Conservation (phyloP, 2,888 invertebrate genomes). For the Choristoneura rosaceana region DNA sequence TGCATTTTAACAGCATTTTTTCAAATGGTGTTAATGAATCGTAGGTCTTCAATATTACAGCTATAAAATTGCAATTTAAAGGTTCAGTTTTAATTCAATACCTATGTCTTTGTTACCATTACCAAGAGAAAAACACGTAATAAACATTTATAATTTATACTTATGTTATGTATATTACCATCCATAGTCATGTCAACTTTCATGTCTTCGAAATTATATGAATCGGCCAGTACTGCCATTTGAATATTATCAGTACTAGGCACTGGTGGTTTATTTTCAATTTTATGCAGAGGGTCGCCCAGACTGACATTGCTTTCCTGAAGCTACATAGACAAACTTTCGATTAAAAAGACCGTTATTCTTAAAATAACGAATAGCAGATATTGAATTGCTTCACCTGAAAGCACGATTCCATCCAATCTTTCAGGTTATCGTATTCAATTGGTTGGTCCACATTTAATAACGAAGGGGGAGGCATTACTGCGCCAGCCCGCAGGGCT, state of each 20-base stretch:
- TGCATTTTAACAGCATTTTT: constrained; percentile 87
- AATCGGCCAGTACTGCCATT: constrained; percentile 78
- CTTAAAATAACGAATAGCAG: background rate
- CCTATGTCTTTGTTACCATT: too few species aligned
- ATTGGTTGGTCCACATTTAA: constrained; percentile 44
- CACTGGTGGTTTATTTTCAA: background rate
- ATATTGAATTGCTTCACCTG: background rate
- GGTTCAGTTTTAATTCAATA: too few species aligned
- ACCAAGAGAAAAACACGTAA: too few species aligned
- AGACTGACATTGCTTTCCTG: background rate
- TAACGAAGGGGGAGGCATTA: constrained; percentile 58
- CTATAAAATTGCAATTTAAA: constrained; percentile 61
- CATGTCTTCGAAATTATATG: constrained; percentile 80
- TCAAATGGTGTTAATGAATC: constrained; percentile 88
- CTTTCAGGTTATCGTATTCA: constrained; percentile 7
- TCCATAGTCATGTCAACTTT: constrained; percentile 85
- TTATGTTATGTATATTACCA: background rate
- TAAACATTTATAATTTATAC: too few species aligned
- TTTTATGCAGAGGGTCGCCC: background rate
- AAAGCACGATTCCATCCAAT: constrained; percentile 10
- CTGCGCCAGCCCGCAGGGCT: constrained; percentile 59
- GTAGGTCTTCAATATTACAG: constrained; percentile 86
- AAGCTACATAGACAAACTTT: background rate
- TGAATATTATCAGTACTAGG: constrained; percentile 53
- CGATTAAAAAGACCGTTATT: background rate